Conservation (phyloP, 2,797 vertebrate genomes). For the Anguilla obscura region DNA sequence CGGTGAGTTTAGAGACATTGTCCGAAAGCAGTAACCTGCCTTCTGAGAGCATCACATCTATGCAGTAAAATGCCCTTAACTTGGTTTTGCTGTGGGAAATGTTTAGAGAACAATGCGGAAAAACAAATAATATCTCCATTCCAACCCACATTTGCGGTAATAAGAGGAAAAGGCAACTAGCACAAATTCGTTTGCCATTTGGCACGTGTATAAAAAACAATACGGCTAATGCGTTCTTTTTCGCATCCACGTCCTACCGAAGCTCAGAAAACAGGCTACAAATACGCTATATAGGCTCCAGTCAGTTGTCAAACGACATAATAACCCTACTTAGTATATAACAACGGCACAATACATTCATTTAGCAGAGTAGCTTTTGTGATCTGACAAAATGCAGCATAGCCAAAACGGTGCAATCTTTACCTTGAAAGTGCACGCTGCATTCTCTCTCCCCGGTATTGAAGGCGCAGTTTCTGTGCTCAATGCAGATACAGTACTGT, state of each 20-base stretch:
- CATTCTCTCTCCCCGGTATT: slow-evolving; percentile 37
- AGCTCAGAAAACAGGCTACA: not conserved
- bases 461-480: slow-evolving; percentile 48
- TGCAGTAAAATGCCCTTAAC: slow-evolving; percentile 33
- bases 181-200: not conserved
- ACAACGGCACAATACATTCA: not conserved
- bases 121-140: not conserved
- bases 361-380: not conserved
- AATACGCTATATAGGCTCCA: not conserved
- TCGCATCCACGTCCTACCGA: not conserved
- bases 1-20: not conserved
- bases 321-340: not conserved
- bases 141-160: not conserved
- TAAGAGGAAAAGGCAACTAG: not conserved
- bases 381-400: not conserved
- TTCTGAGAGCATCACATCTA: slow-evolving; percentile 16
- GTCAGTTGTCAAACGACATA: not conserved
- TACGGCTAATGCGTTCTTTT: not conserved
- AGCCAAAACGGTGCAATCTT: slow-evolving; percentile 18
- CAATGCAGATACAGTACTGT: slow-evolving; percentile 45
- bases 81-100: slow-evolving; percentile 18
- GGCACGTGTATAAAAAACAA: not conserved
- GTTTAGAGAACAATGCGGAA: not conserved
- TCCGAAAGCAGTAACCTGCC: not conserved
- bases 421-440: slow-evolving; percentile 48